Evolutionary conservation across 2,797 vertebrate genomes (phyloP), one percentile per base, ranked within the genome.

Genomic region (Lycodopsis pacificus): DNA sequence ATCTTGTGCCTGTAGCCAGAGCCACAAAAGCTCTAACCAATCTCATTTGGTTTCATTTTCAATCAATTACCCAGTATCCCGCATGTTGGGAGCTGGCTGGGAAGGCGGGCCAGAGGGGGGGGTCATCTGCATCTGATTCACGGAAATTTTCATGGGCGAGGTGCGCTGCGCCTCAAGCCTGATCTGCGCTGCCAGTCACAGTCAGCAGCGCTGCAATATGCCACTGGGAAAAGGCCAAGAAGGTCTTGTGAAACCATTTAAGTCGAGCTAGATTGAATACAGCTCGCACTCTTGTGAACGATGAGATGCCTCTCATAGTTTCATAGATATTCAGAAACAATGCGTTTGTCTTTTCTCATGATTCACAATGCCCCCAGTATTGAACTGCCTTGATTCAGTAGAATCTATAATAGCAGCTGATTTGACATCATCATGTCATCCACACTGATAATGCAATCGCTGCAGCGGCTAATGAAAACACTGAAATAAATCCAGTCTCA

Each of bases 241-340:
- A 58, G 87, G 86, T 91, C 79, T 73, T 51, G 63, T 74, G 54
- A 84, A 89, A 88, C 74, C 85, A 87, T 91, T 92, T 87, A 89
- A 80, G 65, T 79, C 73, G 27, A 70, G 71, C 56, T 67, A 79
- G 71, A 82, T 86, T 81, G 88, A 86, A 84, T 79, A 81, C 49
- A 72, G 82, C 86, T 73, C 27, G 25, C 68, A 27, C 51, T 62
- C 65, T 59, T 73, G 85, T 87, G 76, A 88, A 81, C 83, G 61
- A 81, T 54, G 58, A 64, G 65, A 65, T 65, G 54, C 32, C 78
- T 69, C 58, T 36, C 4, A 14, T 48, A 2, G 14, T 40, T 71
- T 81, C 54, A 88, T 87, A 71, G 65, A 83, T 82, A 86, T 86
- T 86, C 73, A 84, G 32, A 81, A 86, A 79, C 22, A 46, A 77